Conservation (phyloP, 2,888 invertebrate species). For the Formica aserva region DNA sequence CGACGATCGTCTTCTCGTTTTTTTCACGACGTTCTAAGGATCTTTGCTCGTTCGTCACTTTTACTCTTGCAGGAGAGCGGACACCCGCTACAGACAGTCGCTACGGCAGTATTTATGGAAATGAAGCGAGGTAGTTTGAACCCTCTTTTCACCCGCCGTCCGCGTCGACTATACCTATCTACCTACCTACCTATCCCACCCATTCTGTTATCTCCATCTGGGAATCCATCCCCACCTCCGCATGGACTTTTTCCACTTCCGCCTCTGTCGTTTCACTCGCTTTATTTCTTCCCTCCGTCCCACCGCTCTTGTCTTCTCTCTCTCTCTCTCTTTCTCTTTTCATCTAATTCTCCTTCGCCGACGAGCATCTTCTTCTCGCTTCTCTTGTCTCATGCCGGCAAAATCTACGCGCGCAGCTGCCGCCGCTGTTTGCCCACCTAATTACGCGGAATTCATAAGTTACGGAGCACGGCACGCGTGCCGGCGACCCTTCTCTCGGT, state of each 20-base stretch:
- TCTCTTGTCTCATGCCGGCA: constrained; percentile 52
- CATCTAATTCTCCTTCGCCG: background rate
- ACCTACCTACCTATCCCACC: constrained; percentile 27
- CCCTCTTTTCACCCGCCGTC: constrained; percentile 68
- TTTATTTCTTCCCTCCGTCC: constrained; percentile 47
- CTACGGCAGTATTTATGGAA: constrained; percentile 81
- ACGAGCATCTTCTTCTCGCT: constrained; percentile 41
- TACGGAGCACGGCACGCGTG: constrained; percentile 66
- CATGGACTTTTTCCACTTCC: constrained; percentile 47
- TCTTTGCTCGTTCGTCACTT: constrained; percentile 34
- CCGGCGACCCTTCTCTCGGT: constrained; percentile 57
- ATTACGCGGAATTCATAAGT: constrained; percentile 83
- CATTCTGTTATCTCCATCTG: constrained; percentile 25
- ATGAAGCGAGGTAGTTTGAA: constrained; percentile 81
- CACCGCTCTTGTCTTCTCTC: background rate
- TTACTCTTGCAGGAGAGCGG: constrained; percentile 38
- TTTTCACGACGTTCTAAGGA: constrained; percentile 4
- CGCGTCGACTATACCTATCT: constrained; percentile 23
- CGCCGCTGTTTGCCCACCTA: constrained; percentile 81
- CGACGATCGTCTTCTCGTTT: constrained; percentile 4
- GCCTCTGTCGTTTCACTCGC: constrained; percentile 32
- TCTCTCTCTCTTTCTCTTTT: constrained; percentile 26
- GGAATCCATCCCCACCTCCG: constrained; percentile 1
- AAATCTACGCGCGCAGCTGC: constrained; percentile 68
- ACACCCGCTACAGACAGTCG: constrained; percentile 70